These are phyloP conservation scores for Caradrina kadenii DNA, from an alignment of 2,888 invertebrate species.

Conservation along the genomic window DNA sequence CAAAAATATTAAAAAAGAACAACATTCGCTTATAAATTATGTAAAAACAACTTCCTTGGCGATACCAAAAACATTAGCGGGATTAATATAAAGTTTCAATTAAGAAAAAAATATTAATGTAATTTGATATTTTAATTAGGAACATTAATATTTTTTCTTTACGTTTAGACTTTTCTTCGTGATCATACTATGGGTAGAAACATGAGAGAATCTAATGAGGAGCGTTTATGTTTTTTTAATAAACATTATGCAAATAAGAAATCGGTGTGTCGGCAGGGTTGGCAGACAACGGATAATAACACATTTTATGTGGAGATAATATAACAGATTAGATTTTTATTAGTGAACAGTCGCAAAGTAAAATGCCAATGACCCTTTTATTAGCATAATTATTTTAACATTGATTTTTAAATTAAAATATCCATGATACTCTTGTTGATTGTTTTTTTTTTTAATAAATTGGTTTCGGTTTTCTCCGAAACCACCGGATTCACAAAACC, in stretches of 20 bases:
- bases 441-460: background rate
- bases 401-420: background rate
- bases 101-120: conserved; percentile 39
- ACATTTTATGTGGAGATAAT: conserved; percentile 19
- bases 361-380: conserved; percentile 16
- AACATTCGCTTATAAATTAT: conserved; percentile 23
- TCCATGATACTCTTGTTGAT: background rate
- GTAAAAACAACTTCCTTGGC: conserved; percentile 26
- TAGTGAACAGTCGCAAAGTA: background rate
- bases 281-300: conserved; percentile 25
- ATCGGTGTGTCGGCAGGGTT: conserved; percentile 53
- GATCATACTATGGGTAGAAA: conserved; percentile 31
- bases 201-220: conserved; percentile 64
- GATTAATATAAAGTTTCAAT: conserved; percentile 41
- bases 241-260: conserved; percentile 73
- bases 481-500: no score
- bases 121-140: conserved; percentile 49
- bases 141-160: background rate
- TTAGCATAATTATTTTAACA: background rate
- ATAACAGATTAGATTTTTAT: conserved; percentile 20
- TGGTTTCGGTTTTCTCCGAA: no score
- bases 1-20: background rate
- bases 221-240: conserved; percentile 71
- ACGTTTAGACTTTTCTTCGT: conserved; percentile 34
- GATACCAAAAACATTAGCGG: conserved; percentile 36